These are phyloP conservation scores for Nomada hirtipes DNA, from an alignment of 2,888 invertebrate genomes.

Conservation along the genomic window DNA sequence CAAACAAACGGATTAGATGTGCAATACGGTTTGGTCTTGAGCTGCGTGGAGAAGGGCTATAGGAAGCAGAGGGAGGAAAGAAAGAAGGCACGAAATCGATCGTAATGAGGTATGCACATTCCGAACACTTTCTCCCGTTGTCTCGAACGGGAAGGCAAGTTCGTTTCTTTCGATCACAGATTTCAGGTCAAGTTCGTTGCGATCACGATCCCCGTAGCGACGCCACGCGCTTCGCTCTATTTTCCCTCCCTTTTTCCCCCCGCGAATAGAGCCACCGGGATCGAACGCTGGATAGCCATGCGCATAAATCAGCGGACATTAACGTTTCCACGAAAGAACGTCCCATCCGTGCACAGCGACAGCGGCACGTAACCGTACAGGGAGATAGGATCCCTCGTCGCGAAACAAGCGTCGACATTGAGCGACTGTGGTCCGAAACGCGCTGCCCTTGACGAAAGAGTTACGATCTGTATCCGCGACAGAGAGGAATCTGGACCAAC, in stretches of 20 bases:
- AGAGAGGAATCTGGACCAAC: constrained; percentile 71
- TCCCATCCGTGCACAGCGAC: no score
- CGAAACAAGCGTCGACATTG: constrained; percentile 42
- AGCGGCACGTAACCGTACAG: neutral
- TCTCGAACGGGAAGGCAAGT: neutral
- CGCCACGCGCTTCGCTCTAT: no score
- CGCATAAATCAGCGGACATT: neutral
- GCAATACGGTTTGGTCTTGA: neutral
- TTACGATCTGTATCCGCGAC: constrained; percentile 46
- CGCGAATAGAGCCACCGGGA: neutral
- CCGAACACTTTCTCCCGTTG: neutral
- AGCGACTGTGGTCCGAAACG: constrained; percentile 55
- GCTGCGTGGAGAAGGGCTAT: neutral
- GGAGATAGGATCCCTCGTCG: neutral
- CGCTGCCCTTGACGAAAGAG: constrained; percentile 59
- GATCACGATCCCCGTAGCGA: neutral
- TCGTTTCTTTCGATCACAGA: neutral
- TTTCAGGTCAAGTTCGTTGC: constrained; percentile 9
- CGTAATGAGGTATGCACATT: neutral
- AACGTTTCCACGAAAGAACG: neutral
- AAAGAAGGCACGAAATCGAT: neutral
- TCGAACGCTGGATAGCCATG: neutral
- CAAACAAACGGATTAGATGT: neutral
- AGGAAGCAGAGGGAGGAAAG: neutral
- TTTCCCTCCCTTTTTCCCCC: no score